Conservation (phyloP, 2,113 vertebrate species). For the Puffinus mauretanicus region DNA sequence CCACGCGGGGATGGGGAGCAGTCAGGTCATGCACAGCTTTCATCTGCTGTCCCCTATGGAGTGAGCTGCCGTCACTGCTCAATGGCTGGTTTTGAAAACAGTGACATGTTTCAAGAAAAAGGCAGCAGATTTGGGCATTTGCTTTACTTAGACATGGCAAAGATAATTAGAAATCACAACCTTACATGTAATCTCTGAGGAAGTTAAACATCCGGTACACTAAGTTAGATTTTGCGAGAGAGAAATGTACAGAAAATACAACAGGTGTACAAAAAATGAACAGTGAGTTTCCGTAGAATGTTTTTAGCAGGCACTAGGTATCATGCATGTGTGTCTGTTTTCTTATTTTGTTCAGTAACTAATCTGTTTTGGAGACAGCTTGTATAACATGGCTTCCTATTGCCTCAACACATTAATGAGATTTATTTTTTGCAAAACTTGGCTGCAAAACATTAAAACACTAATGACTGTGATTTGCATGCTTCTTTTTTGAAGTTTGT, state of each 20-base stretch:
- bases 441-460: constrained; percentile 13
- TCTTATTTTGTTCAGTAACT: background rate
- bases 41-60: background rate
- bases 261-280: background rate
- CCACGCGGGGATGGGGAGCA: fast-evolving
- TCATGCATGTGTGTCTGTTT: background rate
- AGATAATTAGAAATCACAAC: background rate
- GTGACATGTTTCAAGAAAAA: background rate
- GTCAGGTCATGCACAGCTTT: background rate
- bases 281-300: background rate
- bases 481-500: background rate
- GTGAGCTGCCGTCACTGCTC: background rate
- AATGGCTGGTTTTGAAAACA: background rate
- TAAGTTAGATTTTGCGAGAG: background rate
- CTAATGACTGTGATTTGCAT: background rate
- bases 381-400: background rate
- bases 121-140: background rate
- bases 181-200: background rate
- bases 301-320: background rate
- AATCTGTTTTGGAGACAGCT: background rate
- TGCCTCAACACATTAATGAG: background rate
- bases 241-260: background rate
- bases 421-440: background rate
- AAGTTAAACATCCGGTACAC: background rate
- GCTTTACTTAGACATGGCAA: background rate